Percentiles rank a stretch among this genome's conserved stretches.
These are phyloP conservation scores for Scaptomyza hsui DNA, from an alignment of 1,140 invertebrate genomes.

Conservation along the genomic window DNA sequence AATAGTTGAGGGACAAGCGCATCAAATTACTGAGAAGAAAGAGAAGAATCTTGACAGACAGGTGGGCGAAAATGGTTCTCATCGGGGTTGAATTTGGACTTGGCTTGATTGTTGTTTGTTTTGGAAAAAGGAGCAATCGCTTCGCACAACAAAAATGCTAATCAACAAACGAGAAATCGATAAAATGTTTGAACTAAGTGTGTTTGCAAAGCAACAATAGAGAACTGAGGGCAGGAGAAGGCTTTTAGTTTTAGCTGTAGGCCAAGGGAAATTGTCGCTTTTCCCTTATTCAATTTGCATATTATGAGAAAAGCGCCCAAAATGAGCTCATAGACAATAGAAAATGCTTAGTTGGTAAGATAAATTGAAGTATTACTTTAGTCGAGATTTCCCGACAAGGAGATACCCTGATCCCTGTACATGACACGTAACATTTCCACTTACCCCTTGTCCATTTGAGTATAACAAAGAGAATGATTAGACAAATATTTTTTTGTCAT, in stretches of 20 bases:
- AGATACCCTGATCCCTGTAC: too few species aligned
- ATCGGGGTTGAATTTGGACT: constrained; percentile 1
- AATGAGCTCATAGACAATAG: constrained; percentile 26
- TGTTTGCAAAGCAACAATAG: constrained; percentile 45
- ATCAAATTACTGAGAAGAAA: constrained; percentile 63
- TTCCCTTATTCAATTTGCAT: constrained; percentile 68
- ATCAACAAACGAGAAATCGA: constrained; percentile 73
- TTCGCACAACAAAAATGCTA: constrained; percentile 60
- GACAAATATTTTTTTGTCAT: too few species aligned
- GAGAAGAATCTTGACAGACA: constrained; percentile 32
- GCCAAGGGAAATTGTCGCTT: constrained; percentile 61
- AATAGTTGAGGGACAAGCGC: constrained; percentile 68
- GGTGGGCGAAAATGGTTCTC: constrained; percentile 10
- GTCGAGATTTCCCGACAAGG: too few species aligned
- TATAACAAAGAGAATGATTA: too few species aligned
- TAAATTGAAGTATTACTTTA: background rate
- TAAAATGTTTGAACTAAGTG: constrained; percentile 63
- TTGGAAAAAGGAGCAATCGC: constrained; percentile 38
- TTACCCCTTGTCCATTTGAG: too few species aligned
- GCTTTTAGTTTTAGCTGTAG: constrained; percentile 6
- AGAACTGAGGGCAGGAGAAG: constrained; percentile 26
- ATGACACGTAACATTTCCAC: too few species aligned
- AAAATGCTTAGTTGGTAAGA: background rate
- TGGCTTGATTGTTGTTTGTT: constrained; percentile 48
- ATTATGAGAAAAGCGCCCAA: constrained; percentile 61